Conservation (phyloP, 1,140 invertebrate genomes). For the Colletes latitarsis region DNA sequence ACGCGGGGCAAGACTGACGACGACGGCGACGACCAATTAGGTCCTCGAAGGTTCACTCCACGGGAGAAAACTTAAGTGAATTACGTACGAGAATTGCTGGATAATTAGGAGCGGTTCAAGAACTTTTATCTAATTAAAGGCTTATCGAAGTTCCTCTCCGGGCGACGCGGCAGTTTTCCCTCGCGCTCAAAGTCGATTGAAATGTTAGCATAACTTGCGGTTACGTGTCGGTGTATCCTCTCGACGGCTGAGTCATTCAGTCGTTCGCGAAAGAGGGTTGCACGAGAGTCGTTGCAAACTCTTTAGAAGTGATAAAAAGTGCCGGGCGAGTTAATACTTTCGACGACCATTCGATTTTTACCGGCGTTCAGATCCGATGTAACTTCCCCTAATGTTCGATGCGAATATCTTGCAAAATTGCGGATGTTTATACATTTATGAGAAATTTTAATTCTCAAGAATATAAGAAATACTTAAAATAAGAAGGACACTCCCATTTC, state of each 20-base stretch:
- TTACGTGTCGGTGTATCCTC: background rate
- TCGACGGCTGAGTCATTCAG: background rate
- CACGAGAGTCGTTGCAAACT: background rate
- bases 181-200: background rate
- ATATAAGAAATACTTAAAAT: too few species aligned
- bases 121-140: conserved; percentile 51
- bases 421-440: too few species aligned
- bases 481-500: too few species aligned
- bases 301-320: background rate
- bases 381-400: too few species aligned
- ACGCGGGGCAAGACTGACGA: conserved; percentile 7
- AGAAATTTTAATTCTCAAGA: too few species aligned
- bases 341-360: too few species aligned
- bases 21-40: conserved; percentile 31
- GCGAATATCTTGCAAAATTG: too few species aligned
- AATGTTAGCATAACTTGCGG: conserved; percentile 17
- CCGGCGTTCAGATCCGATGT: too few species aligned
- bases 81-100: conserved; percentile 44
- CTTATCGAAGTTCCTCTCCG: conserved; percentile 34
- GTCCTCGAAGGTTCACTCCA: conserved; percentile 10
- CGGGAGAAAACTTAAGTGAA: conserved; percentile 47
- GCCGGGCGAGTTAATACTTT: too few species aligned
- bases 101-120: conserved; percentile 46
- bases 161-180: conserved; percentile 6
- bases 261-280: too few species aligned